Conservation (phyloP, 2,888 invertebrate genomes). For the Patella caerulea region DNA sequence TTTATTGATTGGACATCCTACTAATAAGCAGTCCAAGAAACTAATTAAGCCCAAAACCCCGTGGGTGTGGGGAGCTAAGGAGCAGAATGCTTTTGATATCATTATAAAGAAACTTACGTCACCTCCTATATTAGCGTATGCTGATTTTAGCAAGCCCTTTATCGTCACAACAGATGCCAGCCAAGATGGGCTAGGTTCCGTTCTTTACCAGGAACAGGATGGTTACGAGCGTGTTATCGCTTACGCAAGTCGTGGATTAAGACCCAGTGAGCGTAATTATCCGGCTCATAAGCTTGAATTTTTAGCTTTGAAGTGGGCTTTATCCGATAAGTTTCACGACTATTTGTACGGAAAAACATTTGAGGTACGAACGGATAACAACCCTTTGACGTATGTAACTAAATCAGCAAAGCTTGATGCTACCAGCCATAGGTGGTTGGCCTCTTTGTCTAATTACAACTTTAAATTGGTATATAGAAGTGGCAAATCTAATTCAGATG, state of each 20-base stretch:
- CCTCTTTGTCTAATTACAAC: not conserved
- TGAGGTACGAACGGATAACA: not conserved
- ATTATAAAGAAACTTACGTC: too few species aligned
- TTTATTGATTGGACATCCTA: conserved; percentile 21
- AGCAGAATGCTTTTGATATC: too few species aligned
- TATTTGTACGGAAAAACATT: too few species aligned
- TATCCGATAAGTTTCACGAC: too few species aligned
- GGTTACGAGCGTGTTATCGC: too few species aligned
- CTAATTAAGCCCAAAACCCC: too few species aligned
- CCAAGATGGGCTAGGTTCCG: not conserved
- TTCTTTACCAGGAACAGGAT: not conserved
- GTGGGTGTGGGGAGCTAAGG: too few species aligned
- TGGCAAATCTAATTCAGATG: not conserved
- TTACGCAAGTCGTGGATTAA: too few species aligned
- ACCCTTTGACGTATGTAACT: not conserved
- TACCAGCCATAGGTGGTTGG: not conserved
- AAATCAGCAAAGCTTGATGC: not conserved
- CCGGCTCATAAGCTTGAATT: conserved; percentile 2
- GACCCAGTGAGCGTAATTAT: not conserved
- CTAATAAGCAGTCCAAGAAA: conserved; percentile 12
- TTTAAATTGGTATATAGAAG: not conserved
- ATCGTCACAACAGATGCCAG: too few species aligned
- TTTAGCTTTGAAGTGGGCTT: not conserved
- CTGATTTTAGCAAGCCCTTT: too few species aligned
- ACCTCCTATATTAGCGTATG: too few species aligned